Conservation (phyloP, 2,113 vertebrate genomes). For the Seriola aureovittata region DNA sequence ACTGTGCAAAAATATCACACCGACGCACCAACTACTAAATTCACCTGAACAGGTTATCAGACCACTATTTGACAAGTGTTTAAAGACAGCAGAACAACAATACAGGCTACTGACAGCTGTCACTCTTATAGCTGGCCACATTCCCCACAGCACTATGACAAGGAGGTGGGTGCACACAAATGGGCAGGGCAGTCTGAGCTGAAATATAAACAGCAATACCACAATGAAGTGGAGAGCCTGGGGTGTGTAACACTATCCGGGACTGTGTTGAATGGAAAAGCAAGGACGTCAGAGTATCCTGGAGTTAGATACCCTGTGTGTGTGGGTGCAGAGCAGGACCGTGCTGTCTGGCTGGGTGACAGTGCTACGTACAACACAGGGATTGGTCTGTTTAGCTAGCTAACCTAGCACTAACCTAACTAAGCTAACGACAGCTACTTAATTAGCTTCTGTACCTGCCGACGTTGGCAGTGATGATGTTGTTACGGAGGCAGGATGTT, state of each 20-base stretch:
- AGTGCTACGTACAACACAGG: constrained; percentile 70
- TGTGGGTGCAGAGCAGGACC: constrained; percentile 25
- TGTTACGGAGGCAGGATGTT: background rate
- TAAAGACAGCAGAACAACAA: background rate
- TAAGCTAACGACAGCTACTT: constrained; percentile 33
- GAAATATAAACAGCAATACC: constrained; percentile 8
- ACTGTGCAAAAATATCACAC: background rate
- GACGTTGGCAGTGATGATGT: background rate
- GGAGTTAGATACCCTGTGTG: constrained; percentile 36
- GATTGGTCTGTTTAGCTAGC: constrained; percentile 70
- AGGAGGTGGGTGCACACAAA: background rate
- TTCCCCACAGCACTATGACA: background rate
- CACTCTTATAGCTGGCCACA: background rate
- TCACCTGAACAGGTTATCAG: background rate
- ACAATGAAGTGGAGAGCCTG: background rate
- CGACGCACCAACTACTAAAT: too few relatives aligned
- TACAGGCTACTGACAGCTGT: background rate
- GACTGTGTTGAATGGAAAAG: constrained; percentile 51
- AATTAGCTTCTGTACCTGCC: background rate
- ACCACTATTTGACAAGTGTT: background rate
- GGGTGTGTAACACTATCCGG: constrained; percentile 48
- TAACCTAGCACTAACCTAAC: constrained; percentile 30
- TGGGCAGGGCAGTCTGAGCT: background rate
- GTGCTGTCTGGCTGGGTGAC: constrained; percentile 54
- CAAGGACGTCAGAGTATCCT: constrained; percentile 59